Percentiles rank a stretch among this genome's conserved stretches.
phyloP scores from a whole-genome alignment of 1,140 invertebrate genomes.

The Ceratina japonica region DNA sequence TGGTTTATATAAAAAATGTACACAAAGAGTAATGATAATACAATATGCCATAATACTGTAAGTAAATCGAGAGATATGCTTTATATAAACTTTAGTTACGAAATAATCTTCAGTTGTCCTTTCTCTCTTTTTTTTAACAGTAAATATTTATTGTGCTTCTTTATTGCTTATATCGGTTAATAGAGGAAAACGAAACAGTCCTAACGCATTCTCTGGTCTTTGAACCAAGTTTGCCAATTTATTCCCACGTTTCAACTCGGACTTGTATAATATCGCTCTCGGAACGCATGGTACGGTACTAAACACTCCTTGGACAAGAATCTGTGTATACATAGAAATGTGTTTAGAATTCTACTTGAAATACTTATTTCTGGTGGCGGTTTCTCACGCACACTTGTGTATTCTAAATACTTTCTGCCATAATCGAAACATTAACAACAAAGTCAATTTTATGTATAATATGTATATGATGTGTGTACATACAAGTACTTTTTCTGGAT shows the following conservation, averaged over 20 bases:
- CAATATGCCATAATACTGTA: constrained; percentile 22
- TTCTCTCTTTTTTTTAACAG: constrained; percentile 26
- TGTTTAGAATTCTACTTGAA: constrained; percentile 25
- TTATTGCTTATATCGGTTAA: constrained; percentile 47
- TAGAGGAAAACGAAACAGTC: constrained; percentile 60
- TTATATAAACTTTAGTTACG: constrained; percentile 26
- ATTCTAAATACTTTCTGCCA: constrained; percentile 10
- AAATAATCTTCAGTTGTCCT: constrained; percentile 30
- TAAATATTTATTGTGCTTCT: constrained; percentile 49
- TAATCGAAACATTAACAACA: constrained; percentile 18
- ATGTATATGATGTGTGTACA: constrained; percentile 9
- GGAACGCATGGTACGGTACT: constrained; percentile 61
- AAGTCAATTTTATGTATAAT: constrained; percentile 20
- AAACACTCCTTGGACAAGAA: constrained; percentile 58
- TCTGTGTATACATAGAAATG: constrained; percentile 12
- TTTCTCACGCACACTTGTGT: constrained; percentile 20
- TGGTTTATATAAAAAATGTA: constrained; percentile 32
- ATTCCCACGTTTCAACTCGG: constrained; percentile 13
- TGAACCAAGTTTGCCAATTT: not conserved
- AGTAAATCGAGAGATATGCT: constrained; percentile 43
- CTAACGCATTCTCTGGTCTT: constrained; percentile 41
- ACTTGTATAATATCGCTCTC: constrained; percentile 31
- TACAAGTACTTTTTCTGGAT: constrained; percentile 18
- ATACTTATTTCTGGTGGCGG: constrained; percentile 49
- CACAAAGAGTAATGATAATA: constrained; percentile 30